A percentile compares a stretch with the other conserved stretches of the same genome.
Conservation (phyloP, 2,797 vertebrate genomes). For the Coregonus ussuriensis region DNA sequence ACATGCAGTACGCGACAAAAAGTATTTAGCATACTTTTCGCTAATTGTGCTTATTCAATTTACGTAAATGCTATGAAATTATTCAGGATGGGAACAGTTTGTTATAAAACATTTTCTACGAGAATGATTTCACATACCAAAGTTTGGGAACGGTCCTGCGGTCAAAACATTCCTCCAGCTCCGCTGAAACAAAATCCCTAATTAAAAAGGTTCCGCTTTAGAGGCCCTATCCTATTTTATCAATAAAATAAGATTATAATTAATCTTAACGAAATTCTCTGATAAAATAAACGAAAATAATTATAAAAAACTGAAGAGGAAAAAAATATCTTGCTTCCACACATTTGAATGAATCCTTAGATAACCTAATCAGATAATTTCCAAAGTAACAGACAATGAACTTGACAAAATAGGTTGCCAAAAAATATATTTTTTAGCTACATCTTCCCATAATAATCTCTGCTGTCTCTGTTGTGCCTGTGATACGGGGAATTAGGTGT, state of each 20-base stretch:
- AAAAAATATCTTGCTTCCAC: neutral
- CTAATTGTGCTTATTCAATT: too few species aligned
- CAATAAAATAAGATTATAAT: too few species aligned
- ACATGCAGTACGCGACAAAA: neutral
- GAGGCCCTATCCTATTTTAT: neutral
- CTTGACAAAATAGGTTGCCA: neutral
- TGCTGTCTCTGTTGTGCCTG: neutral
- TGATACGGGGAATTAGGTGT: neutral
- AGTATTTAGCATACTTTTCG: too few species aligned
- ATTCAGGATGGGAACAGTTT: too few species aligned
- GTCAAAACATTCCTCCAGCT: neutral
- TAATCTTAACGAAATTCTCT: neutral
- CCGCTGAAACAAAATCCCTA: neutral
- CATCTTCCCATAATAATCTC: slow-evolving; percentile 6
- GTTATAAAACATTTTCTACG: too few species aligned
- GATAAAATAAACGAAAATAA: neutral
- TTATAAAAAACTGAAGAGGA: neutral
- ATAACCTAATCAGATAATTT: neutral
- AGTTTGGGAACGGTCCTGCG: neutral
- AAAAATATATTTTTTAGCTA: neutral
- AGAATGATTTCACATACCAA: neutral
- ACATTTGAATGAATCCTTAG: neutral
- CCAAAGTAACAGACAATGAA: neutral
- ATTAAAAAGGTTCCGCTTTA: slow-evolving; percentile 8
- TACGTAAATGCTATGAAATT: too few species aligned